Evolutionary conservation across 1,140 invertebrate species (phyloP).

Genomic region (Microplitis mediator): DNA sequence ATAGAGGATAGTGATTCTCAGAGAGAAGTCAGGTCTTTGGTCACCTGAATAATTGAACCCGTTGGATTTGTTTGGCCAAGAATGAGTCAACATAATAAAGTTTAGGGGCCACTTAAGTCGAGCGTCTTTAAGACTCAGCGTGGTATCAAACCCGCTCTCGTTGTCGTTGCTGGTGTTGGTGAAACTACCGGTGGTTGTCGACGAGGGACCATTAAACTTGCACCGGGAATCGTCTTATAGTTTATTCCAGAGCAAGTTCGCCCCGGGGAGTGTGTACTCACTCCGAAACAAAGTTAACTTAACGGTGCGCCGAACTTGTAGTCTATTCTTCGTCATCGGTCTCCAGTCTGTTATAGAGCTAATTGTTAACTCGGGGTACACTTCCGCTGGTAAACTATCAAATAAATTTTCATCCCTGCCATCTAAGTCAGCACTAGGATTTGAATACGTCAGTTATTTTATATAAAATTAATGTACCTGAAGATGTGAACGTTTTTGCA

Average conservation of each 20-base stretch:
- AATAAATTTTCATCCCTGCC: too few species aligned
- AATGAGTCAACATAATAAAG: conserved; percentile 13
- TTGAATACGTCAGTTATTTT: too few species aligned
- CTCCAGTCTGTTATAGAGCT: neutral
- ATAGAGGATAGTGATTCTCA: neutral
- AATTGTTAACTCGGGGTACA: neutral
- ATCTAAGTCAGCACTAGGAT: too few species aligned
- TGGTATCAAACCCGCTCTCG: conserved; percentile 7
- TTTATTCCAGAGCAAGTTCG: conserved; percentile 8
- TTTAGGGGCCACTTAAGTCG: conserved; percentile 39
- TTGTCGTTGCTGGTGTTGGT: neutral
- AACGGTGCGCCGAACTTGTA: conserved; percentile 25
- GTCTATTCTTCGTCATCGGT: conserved; percentile 18
- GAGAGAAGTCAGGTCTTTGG: conserved; percentile 24
- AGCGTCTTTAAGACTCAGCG: conserved; percentile 45
- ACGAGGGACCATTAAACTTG: conserved; percentile 46
- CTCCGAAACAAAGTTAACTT: conserved; percentile 38
- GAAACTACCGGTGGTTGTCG: neutral
- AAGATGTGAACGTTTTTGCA: too few species aligned
- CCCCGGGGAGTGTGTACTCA: conserved; percentile 47
- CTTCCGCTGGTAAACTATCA: neutral
- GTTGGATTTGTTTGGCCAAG: conserved; percentile 21
- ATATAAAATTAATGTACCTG: too few species aligned
- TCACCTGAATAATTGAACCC: conserved; percentile 37
- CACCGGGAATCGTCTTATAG: conserved; percentile 46